These are phyloP conservation scores for Turdus rufiventris DNA, from an alignment of 2,113 vertebrate species.

Conservation along the genomic window DNA sequence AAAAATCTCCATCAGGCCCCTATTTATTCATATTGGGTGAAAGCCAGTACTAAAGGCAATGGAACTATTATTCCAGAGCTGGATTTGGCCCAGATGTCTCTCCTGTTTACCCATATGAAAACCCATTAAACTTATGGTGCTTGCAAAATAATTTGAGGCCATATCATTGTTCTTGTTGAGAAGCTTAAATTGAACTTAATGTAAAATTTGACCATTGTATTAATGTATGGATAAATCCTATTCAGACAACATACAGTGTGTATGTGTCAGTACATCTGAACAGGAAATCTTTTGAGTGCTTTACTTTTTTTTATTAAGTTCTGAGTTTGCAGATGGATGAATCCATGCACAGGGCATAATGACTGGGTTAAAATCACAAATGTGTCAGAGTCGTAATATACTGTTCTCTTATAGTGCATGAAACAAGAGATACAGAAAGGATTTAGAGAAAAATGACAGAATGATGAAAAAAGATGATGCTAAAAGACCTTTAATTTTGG, in stretches of 20 bases:
- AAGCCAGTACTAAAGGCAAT: constrained; percentile 17
- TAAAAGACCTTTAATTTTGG: not conserved
- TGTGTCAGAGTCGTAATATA: not conserved
- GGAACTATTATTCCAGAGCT: not conserved
- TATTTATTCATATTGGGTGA: not conserved
- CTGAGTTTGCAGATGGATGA: not conserved
- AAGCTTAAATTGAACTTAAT: not conserved
- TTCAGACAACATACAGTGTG: not conserved
- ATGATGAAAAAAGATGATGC: not conserved
- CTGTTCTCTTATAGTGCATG: not conserved
- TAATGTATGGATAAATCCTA: not conserved
- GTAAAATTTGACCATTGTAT: not conserved
- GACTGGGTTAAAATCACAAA: not conserved
- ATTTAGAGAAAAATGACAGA: not conserved
- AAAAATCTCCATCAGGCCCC: not conserved
- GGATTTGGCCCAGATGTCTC: constrained; percentile 2
- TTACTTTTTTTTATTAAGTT: not conserved
- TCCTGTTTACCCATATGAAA: constrained; percentile 1
- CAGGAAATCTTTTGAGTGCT: not conserved
- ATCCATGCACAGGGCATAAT: not conserved
- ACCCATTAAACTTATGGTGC: not conserved
- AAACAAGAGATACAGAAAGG: not conserved
- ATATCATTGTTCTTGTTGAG: not conserved
- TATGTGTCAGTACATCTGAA: not conserved
- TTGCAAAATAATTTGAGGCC: not conserved